Evolutionary conservation across 30 jellyfish, hydroid and myxozoan species (phyloP), one percentile per base, ranked within the genome.

Genomic region (Aurelia coerulea): DNA sequence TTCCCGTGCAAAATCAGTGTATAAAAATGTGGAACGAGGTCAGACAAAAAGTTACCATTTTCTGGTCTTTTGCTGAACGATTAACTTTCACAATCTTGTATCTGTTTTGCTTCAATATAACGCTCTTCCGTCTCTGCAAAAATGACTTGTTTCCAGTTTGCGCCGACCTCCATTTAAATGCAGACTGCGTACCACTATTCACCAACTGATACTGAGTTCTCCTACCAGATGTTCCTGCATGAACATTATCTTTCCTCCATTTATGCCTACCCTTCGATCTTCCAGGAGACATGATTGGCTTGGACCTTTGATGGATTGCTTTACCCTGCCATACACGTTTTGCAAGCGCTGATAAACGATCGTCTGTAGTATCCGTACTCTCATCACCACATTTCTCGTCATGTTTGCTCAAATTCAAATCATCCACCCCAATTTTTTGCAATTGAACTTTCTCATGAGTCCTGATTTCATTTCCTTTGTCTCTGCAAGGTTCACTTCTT

Each of bases 71-170:
- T 60, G 70, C 10, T 60, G 70, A 0, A 11, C 35, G 35, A 54
- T 5, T 52, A 1, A 12, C 58, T 74, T 52, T 64, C 23, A 84
- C 68, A 41, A 84, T 62, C 41, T 67, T 71, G 74, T 39, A 84
- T 62, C 83, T 42, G 33, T 67, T 84, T 56, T 74, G 49, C 31
- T 84, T 73, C 52, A 60, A n/a, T 19, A 84, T 58, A 29, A 37
- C 72, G 4, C 65, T 66, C 10, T 56, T 60, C 58, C 93, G 74
- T 74, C 93, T 70, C 68, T 50, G 68, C 42, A 84, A 74, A 74
- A 84, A 84, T 4, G 93, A 72, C 12, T 29, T 46, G 19, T 58
- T 66, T 32, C 51, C 63, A 10, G 59, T 8, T 32, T 19, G 23
- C 2, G 71, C 33, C 4, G 86, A 83, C 19, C 37, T 53, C 86